Conservation (phyloP, 2,888 invertebrate genomes). For the Rhimphoctona megacephalus region DNA sequence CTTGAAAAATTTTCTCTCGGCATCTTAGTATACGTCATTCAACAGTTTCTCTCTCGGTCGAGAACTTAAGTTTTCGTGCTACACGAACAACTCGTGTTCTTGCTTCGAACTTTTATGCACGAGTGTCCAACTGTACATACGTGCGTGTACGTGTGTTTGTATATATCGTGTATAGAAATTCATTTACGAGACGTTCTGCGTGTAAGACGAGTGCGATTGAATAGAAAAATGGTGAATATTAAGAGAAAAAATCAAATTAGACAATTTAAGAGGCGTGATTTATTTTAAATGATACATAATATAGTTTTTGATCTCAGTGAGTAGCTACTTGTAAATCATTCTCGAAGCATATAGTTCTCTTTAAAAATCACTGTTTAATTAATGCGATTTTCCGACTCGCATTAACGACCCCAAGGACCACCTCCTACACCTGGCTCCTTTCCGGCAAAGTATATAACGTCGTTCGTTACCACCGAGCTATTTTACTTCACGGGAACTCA, state of each 20-base stretch:
- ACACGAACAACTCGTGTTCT: constrained; percentile 43
- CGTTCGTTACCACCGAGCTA: constrained; percentile 49
- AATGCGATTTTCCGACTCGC: constrained; percentile 63
- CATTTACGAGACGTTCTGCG: background rate
- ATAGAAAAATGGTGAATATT: background rate
- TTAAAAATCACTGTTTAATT: constrained; percentile 53
- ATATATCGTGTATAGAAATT: background rate
- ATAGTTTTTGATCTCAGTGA: constrained; percentile 3
- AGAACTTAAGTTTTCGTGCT: constrained; percentile 32
- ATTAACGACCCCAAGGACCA: constrained; percentile 48
- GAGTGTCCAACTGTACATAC: background rate
- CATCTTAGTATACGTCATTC: background rate
- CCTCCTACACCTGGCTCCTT: constrained; percentile 23
- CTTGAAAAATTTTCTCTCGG: constrained; percentile 48
- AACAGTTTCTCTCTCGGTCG: constrained; percentile 9
- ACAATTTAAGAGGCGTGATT: background rate
- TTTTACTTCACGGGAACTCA: constrained; percentile 57
- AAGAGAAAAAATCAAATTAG: background rate
- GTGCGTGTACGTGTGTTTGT: background rate
- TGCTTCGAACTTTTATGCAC: constrained; percentile 44
- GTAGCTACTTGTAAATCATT: constrained; percentile 11
- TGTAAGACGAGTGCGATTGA: background rate
- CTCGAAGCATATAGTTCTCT: constrained; percentile 39
- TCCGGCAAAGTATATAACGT: constrained; percentile 8
- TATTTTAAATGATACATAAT: background rate